Conservation (phyloP, 1,140 invertebrate genomes). For the Euwallacea similis region DNA sequence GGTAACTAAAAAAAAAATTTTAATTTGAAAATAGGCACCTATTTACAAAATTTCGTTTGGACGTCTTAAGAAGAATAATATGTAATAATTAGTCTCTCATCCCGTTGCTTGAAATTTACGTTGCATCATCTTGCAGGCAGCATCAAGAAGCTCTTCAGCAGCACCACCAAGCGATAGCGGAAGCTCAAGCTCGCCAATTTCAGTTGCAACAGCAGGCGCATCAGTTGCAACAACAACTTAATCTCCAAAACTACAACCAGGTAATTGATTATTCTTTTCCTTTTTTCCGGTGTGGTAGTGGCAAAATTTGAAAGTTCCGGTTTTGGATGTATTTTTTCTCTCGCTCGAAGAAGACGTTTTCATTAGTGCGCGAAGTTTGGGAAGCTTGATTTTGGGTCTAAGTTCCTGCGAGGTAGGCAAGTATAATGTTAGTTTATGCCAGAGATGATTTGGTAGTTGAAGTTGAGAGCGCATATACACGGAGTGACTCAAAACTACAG, state of each 20-base stretch:
- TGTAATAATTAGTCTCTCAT: too few species aligned
- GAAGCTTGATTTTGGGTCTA: slow-evolving; percentile 38
- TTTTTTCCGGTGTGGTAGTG: slow-evolving; percentile 7
- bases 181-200: slow-evolving; percentile 47
- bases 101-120: too few species aligned
- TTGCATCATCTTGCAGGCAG: slow-evolving; percentile 33
- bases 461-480: slow-evolving; percentile 10
- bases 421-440: slow-evolving; percentile 32
- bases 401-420: slow-evolving; percentile 18
- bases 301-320: slow-evolving; percentile 2
- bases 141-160: slow-evolving; percentile 46
- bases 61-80: too few species aligned
- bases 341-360: neutral
- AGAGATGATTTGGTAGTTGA: slow-evolving; percentile 10
- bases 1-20: too few species aligned
- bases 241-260: slow-evolving; percentile 42
- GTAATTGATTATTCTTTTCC: slow-evolving; percentile 14
- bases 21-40: too few species aligned
- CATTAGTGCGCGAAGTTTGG: neutral
- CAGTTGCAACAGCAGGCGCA: slow-evolving; percentile 42
- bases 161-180: slow-evolving; percentile 46
- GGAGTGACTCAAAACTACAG: neutral
- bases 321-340: slow-evolving; percentile 1
- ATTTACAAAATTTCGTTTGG: too few species aligned
- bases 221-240: slow-evolving; percentile 40